Conservation (phyloP, 2,797 vertebrate genomes). For the Crocodylus rhombifer region DNA sequence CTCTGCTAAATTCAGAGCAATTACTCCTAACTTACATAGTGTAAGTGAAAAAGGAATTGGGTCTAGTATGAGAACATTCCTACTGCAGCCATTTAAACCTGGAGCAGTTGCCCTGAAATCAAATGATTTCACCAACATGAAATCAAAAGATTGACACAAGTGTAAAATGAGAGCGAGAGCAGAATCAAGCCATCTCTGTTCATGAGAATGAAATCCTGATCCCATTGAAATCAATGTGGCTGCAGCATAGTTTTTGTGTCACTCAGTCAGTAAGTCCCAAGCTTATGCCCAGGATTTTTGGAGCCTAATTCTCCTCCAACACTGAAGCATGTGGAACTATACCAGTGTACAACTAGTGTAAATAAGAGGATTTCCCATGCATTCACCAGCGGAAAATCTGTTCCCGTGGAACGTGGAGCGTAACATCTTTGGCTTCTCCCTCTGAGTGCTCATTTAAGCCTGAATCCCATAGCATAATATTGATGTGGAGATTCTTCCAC, state of each 20-base stretch:
- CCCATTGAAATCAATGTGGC: rapidly evolving
- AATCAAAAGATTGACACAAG: background rate
- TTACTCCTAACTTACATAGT: background rate
- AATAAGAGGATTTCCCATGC: background rate
- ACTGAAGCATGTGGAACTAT: background rate
- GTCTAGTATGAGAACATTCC: background rate
- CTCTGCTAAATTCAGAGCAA: background rate
- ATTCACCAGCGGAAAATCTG: background rate
- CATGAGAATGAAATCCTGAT: background rate
- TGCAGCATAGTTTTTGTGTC: no score
- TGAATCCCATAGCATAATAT: background rate
- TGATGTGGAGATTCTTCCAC: background rate
- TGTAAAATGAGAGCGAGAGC: background rate
- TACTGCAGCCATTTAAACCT: background rate
- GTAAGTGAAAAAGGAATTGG: background rate
- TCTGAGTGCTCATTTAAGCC: background rate
- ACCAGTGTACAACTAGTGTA: background rate
- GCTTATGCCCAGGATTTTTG: background rate
- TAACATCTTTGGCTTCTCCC: background rate
- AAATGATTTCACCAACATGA: background rate
- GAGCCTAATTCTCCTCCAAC: background rate
- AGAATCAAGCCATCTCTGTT: background rate
- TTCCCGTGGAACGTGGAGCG: background rate
- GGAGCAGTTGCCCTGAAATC: rapidly evolving
- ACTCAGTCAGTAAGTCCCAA: background rate